phyloP scores from a whole-genome alignment of 2,888 invertebrate species.

The Iphiclides podalirius region DNA sequence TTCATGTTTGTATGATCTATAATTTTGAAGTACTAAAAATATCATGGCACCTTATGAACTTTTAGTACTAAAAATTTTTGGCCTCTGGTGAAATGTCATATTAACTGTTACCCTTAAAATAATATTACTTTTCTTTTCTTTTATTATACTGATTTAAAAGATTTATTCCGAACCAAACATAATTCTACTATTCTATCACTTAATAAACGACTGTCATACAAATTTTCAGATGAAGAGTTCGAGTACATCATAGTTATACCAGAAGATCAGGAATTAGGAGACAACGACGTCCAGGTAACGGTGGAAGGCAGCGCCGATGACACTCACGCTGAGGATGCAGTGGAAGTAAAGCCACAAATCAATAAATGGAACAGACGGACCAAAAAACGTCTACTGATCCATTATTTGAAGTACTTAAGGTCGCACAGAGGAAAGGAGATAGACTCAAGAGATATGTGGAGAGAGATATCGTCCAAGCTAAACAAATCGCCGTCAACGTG shows the following conservation, averaged over 20 bases:
- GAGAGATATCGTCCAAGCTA: constrained; percentile 50
- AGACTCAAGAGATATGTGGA: constrained; percentile 55
- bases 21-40: too few relatives aligned
- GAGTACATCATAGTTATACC: constrained; percentile 70
- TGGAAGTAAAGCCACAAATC: constrained; percentile 26
- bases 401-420: constrained; percentile 58
- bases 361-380: constrained; percentile 54
- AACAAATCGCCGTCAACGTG: constrained; percentile 48
- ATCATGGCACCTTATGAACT: too few relatives aligned
- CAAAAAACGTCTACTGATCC: constrained; percentile 51
- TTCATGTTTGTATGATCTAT: too few relatives aligned
- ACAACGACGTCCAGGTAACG: background rate
- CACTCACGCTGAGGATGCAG: background rate
- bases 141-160: too few relatives aligned
- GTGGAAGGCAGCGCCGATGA: constrained; percentile 31
- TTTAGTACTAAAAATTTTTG: too few relatives aligned
- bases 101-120: too few relatives aligned
- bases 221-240: constrained; percentile 65
- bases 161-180: too few relatives aligned
- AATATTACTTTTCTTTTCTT: too few relatives aligned
- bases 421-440: constrained; percentile 49
- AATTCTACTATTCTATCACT: too few relatives aligned
- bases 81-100: too few relatives aligned
- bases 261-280: constrained; percentile 49
- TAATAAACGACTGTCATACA: too few relatives aligned